phyloP scores from a whole-genome alignment of 2,113 vertebrate species.

The Trogon surrucura region DNA sequence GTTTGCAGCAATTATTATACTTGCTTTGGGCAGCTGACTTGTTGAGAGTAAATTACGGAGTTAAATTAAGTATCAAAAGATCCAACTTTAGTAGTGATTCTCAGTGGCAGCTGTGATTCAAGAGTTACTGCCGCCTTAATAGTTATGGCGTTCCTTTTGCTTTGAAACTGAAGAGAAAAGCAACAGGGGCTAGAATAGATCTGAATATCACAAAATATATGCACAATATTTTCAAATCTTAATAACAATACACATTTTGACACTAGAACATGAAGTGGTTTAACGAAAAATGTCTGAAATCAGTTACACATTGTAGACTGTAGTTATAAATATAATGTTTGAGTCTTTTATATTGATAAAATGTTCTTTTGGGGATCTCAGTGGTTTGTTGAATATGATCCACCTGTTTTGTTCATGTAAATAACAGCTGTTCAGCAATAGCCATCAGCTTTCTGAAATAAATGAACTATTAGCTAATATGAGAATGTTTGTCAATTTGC shows the following conservation, averaged over 20 bases:
- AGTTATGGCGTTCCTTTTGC: background rate
- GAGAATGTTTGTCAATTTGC: background rate
- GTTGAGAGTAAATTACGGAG: background rate
- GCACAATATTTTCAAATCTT: background rate
- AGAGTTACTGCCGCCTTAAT: background rate
- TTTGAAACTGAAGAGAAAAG: background rate
- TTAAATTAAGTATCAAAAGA: background rate
- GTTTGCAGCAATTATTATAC: background rate
- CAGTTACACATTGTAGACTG: background rate
- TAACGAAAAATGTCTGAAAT: background rate
- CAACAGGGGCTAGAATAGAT: background rate
- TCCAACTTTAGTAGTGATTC: background rate
- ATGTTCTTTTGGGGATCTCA: background rate
- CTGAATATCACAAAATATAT: background rate
- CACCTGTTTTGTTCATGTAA: background rate
- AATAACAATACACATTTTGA: background rate
- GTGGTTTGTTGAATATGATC: background rate
- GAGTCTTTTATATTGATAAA: background rate
- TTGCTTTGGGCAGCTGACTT: background rate
- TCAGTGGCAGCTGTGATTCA: background rate
- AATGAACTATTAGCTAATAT: background rate
- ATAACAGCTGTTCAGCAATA: background rate
- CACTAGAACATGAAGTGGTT: background rate
- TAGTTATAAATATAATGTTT: background rate
- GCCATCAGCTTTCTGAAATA: background rate